Evolutionary conservation across 2,888 invertebrate species (phyloP).

Genomic region (Nomada ferruginata): DNA sequence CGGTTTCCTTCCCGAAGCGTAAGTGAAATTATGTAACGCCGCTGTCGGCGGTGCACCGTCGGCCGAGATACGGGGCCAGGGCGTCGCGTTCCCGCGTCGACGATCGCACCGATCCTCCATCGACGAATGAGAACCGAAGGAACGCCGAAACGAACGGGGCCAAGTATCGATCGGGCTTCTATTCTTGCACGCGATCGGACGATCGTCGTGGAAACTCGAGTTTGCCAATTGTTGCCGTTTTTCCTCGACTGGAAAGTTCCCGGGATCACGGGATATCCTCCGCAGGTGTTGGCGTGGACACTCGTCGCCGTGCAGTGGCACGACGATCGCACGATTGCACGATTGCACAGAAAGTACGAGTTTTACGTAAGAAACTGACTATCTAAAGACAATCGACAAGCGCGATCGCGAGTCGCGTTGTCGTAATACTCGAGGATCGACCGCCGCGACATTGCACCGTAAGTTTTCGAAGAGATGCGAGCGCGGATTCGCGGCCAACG

Average conservation of each 20-base stretch:
- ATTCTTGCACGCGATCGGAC: slow-evolving; percentile 3
- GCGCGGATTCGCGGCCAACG: neutral
- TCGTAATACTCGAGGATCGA: slow-evolving; percentile 26
- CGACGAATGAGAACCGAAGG: slow-evolving; percentile 33
- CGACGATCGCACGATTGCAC: slow-evolving; percentile 47
- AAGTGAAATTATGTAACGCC: slow-evolving; percentile 17
- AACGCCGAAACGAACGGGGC: slow-evolving; percentile 27
- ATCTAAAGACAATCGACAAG: slow-evolving; percentile 52
- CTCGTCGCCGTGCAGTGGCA: slow-evolving; percentile 27
- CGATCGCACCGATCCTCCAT: neutral
- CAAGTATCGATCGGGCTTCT: neutral
- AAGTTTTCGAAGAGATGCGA: neutral
- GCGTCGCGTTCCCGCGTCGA: neutral
- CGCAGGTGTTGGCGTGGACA: slow-evolving; percentile 5
- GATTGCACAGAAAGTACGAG: slow-evolving; percentile 45
- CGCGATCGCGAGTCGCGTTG: slow-evolving; percentile 20
- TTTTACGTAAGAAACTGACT: slow-evolving; percentile 53
- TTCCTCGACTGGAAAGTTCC: slow-evolving; percentile 17
- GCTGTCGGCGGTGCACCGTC: slow-evolving; percentile 12
- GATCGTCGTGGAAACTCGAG: slow-evolving; percentile 19
- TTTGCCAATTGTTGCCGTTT: slow-evolving; percentile 55
- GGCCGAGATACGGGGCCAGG: neutral
- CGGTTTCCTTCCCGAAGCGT: neutral
- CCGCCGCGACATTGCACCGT: slow-evolving; percentile 43
- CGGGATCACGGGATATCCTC: slow-evolving; percentile 7